Evolutionary conservation across 2,797 vertebrate genomes (phyloP).

Genomic region (Anas acuta): DNA sequence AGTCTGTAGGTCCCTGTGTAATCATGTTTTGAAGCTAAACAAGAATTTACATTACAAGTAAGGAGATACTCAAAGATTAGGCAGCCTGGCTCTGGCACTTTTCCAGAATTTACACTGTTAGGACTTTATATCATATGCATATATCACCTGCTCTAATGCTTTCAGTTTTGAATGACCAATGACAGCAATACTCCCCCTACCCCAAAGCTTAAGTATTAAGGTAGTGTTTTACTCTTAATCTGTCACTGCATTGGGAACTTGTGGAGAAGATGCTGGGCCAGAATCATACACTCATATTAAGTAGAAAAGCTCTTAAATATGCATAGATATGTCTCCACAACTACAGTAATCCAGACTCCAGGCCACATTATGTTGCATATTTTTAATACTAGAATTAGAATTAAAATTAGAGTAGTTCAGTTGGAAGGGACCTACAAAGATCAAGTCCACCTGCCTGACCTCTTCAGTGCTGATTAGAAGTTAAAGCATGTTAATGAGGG

Average conservation of each 20-base stretch:
- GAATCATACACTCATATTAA: no score
- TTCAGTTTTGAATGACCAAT: fast-evolving
- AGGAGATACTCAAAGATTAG: not conserved
- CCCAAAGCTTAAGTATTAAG: not conserved
- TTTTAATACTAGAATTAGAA: no score
- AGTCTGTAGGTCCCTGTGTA: no score
- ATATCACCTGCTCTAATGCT: not conserved
- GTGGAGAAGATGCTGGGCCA: not conserved
- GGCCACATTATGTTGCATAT: not conserved
- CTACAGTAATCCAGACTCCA: not conserved
- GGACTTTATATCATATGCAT: not conserved
- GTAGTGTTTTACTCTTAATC: not conserved
- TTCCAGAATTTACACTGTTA: fast-evolving
- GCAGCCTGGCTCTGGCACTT: not conserved
- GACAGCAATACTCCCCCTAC: not conserved
- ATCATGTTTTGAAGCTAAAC: not conserved
- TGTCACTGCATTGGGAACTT: not conserved
- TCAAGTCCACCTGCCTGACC: no score
- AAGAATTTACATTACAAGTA: not conserved
- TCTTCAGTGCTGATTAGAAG: no score
- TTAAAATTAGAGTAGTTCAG: no score
- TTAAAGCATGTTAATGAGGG: no score
- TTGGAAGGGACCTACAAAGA: no score
- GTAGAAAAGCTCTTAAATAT: not conserved
- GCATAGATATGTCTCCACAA: not conserved